A percentile compares a stretch with the other conserved stretches of the same genome.
phyloP scores from a whole-genome alignment of 2,888 invertebrate genomes.

The Hemicrepidius hirtus region DNA sequence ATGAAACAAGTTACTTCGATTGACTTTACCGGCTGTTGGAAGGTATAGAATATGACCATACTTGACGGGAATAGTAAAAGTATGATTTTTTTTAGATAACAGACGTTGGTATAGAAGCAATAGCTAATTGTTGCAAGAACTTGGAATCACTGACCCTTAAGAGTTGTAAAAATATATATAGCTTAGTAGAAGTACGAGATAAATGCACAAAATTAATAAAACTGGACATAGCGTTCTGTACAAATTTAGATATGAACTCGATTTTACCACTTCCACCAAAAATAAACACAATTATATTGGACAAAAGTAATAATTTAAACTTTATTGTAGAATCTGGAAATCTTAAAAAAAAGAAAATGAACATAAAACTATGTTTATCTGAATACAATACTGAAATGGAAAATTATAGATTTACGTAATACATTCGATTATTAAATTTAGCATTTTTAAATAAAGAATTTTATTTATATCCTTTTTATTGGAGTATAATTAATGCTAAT shows the following conservation, averaged over 20 bases:
- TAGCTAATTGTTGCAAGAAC: constrained; percentile 56
- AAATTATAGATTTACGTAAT: constrained; percentile 5
- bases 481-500: too few species aligned
- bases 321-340: constrained; percentile 19
- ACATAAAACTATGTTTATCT: constrained; percentile 54
- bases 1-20: constrained; percentile 56
- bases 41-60: constrained; percentile 43
- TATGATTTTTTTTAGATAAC: constrained; percentile 51
- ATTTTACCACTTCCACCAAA: constrained; percentile 48
- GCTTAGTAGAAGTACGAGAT: constrained; percentile 52
- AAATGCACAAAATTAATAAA: constrained; percentile 53
- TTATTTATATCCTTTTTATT: too few species aligned
- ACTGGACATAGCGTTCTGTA: constrained; percentile 60
- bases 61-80: not conserved
- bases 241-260: constrained; percentile 45
- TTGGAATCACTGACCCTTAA: constrained; percentile 57
- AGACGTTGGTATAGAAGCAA: constrained; percentile 55
- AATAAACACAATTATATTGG: constrained; percentile 53
- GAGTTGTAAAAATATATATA: constrained; percentile 58
- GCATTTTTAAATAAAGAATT: too few species aligned
- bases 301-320: constrained; percentile 51
- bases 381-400: constrained; percentile 54
- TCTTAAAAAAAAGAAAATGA: constrained; percentile 2
- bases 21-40: constrained; percentile 60
- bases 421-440: too few species aligned